Conservation (phyloP, 2,888 invertebrate species). For the Octodonta nipae region DNA sequence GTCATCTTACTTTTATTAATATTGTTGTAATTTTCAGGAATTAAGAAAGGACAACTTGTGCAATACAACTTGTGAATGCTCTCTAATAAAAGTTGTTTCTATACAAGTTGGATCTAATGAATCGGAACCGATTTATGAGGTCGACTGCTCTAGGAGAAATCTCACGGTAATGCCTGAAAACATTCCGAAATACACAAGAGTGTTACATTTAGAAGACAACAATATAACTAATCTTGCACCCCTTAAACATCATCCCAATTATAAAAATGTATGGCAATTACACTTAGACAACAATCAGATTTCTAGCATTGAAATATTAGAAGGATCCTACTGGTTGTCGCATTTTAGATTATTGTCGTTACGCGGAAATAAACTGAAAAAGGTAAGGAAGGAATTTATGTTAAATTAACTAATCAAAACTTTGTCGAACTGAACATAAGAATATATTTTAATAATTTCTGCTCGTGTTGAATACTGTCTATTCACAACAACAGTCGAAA, state of each 20-base stretch:
- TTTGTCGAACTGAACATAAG: too few relatives aligned
- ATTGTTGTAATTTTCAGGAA: too few relatives aligned
- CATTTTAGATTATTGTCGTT: slow-evolving; percentile 67
- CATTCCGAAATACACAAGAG: slow-evolving; percentile 53
- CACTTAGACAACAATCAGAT: slow-evolving; percentile 66
- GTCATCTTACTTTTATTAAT: too few relatives aligned
- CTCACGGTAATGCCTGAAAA: slow-evolving; percentile 45
- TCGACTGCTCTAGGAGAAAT: slow-evolving; percentile 49
- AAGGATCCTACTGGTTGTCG: slow-evolving; percentile 65
- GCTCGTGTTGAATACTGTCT: too few relatives aligned
- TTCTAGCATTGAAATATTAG: slow-evolving; percentile 51
- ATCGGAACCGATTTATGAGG: slow-evolving; percentile 55
- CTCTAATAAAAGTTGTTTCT: too few relatives aligned
- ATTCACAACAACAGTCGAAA: too few relatives aligned
- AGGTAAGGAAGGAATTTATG: too few relatives aligned
- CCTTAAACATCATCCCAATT: slow-evolving; percentile 51
- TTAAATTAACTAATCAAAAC: too few relatives aligned
- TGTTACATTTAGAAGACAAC: slow-evolving; percentile 51
- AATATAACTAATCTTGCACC: slow-evolving; percentile 46
- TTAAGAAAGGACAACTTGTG: too few relatives aligned
- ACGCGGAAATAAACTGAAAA: slow-evolving; percentile 55
- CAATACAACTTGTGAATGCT: too few relatives aligned
- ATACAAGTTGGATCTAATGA: too few relatives aligned
- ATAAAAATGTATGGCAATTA: slow-evolving; percentile 53
- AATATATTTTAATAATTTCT: too few relatives aligned